These are phyloP conservation scores for Dolichotis patagonum DNA, from an alignment of 2,113 vertebrate genomes.

Conservation along the genomic window DNA sequence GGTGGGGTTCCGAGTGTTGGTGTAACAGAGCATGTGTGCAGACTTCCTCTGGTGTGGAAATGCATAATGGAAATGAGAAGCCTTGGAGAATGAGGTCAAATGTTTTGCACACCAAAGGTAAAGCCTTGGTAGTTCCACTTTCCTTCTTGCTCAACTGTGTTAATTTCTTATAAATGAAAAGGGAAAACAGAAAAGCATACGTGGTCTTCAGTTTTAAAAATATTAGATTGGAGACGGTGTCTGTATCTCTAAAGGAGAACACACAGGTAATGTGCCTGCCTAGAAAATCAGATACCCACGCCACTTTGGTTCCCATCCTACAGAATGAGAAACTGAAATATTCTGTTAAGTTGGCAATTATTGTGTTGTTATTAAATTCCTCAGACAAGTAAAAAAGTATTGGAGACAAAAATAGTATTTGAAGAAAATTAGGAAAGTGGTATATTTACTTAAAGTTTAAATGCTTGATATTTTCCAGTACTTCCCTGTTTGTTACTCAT, in stretches of 20 bases:
- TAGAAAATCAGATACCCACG: background rate
- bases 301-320: background rate
- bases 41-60: background rate
- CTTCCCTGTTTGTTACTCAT: background rate
- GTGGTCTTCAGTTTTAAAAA: background rate
- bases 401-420: background rate
- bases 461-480: background rate
- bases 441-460: background rate
- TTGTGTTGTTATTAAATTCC: background rate
- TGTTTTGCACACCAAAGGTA: background rate
- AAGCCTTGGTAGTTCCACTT: background rate
- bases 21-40: background rate
- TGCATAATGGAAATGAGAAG: background rate
- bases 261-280: background rate
- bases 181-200: background rate
- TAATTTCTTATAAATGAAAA: background rate
- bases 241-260: background rate
- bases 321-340: background rate
- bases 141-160: background rate
- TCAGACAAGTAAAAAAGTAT: background rate
- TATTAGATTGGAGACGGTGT: background rate
- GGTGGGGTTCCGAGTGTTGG: constrained; percentile 35
- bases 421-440: background rate
- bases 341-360: background rate
- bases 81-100: background rate